A percentile compares a stretch with the other conserved stretches of the same genome.
phyloP scores from a whole-genome alignment of 2,888 invertebrate species.

The Tenthredo distinguenda region DNA sequence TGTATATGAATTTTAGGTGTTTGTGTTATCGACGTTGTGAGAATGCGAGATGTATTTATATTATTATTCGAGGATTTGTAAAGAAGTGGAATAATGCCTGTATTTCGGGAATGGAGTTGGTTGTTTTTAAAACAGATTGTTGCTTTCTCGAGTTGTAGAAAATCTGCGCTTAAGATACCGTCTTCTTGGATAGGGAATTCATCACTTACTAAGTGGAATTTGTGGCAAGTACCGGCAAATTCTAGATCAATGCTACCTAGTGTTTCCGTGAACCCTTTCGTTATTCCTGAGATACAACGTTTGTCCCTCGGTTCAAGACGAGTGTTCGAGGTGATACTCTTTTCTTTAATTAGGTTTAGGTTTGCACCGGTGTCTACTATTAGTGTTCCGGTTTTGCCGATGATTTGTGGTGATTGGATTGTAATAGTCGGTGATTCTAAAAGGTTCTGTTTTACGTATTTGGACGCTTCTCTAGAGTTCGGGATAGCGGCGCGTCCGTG shows the following conservation, averaged over 20 bases:
- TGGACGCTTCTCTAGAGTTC: background rate
- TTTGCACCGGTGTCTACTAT: background rate
- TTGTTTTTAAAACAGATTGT: slow-evolving; percentile 4
- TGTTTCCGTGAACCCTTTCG: background rate
- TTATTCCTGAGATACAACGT: background rate
- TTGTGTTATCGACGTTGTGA: background rate
- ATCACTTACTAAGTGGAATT: background rate
- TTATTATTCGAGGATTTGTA: background rate
- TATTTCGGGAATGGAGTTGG: background rate
- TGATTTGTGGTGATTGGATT: background rate
- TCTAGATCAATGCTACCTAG: background rate
- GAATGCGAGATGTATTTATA: background rate
- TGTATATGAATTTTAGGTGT: background rate
- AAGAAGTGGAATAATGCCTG: background rate
- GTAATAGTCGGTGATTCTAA: background rate
- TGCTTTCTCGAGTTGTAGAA: background rate
- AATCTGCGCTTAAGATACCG: background rate
- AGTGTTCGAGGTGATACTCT: background rate
- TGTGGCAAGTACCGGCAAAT: background rate
- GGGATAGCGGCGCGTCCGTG: background rate
- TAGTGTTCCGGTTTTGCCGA: background rate
- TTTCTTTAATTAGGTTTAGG: background rate
- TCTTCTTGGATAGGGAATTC: background rate
- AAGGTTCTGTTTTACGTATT: background rate
- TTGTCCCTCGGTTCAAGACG: background rate